Evolutionary conservation across 2,797 vertebrate species (phyloP), one percentile per base, ranked within the genome.

Genomic region (Synaphobranchus kaupii): DNA sequence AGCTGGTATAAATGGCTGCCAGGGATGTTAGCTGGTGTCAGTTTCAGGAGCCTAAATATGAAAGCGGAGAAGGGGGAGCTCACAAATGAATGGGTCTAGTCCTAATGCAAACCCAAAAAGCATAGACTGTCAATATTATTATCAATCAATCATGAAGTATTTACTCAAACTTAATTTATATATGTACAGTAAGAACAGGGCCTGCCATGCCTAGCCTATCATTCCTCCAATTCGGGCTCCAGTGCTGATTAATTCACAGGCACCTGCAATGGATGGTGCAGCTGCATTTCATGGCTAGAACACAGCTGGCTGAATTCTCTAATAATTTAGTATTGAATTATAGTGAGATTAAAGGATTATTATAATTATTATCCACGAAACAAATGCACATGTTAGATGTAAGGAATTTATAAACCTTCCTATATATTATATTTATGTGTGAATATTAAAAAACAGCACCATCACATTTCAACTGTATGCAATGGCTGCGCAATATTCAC

Each of bases 401-500:
- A 15, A 76, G 9, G 17, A 47, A 31, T 34, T 34, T 7, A 78
- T 39, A 25, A 50, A 20, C 47, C 34, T 12, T 25, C 8, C 22
- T 12, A n/a, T 28, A 84, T 63, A 71, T 58, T 52, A 44, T 68
- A 9, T 28, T 48, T 22, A 31, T 89, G 73, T 87, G 60, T 87
- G 88, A 86, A 90, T 17, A 68, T 84, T 68, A 63, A 84, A 85
- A 39, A 84, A 81, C 84, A 90, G 83, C 78, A 86, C 76, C 89
- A 84, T 48, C 58, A 83, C 76, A 52, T 83, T 47, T 85, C 84
- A 66, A 60, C 81, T 87, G 71, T 48, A 86, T n/a, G 58, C 17
- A 71, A 84, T 83, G 68, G 68, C 28, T 85, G 84, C 88, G 86
- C 88, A 86, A 86, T 85, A 87, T 90, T 89, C 86, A 90, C 85